These are phyloP conservation scores for Xenotilapia caudafasciata DNA, from an alignment of 2,113 vertebrate genomes.

Conservation along the genomic window DNA sequence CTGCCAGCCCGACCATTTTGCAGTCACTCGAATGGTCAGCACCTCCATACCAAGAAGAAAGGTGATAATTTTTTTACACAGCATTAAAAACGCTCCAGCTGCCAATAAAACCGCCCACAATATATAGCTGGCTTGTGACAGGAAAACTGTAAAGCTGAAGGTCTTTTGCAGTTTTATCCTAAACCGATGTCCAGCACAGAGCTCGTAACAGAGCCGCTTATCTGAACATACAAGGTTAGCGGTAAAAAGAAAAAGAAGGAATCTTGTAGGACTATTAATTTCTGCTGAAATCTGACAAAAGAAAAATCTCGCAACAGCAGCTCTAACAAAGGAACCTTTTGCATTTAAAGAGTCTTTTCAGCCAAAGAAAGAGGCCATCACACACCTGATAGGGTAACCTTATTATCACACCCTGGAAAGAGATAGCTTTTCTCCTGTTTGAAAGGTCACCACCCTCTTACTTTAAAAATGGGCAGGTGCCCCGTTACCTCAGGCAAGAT, in stretches of 20 bases:
- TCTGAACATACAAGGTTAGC: not conserved
- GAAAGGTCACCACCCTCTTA: conserved; percentile 32
- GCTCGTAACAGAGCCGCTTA: not conserved
- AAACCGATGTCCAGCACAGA: not conserved
- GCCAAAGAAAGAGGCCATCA: not conserved
- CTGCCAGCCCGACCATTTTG: not conserved
- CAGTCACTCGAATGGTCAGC: not conserved
- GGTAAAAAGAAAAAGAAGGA: not conserved
- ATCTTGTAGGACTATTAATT: not conserved
- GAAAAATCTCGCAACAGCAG: not conserved
- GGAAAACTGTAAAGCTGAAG: not conserved
- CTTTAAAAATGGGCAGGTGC: conserved; percentile 10
- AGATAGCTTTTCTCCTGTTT: conserved; percentile 21
- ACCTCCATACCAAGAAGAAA: not conserved
- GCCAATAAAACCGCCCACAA: not conserved
- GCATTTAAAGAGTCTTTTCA: conserved; percentile 5
- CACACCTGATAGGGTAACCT: conserved; percentile 2
- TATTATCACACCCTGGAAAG: conserved; percentile 28
- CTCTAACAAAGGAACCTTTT: not conserved
- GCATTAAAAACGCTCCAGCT: not conserved
- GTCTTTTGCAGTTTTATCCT: not conserved
- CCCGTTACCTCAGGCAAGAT: conserved; percentile 7
- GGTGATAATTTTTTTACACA: not conserved
- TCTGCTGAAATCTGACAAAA: not conserved
- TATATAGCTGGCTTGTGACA: not conserved